Evolutionary conservation across 2,888 invertebrate genomes (phyloP).

Genomic region (Charanyca ferruginea): DNA sequence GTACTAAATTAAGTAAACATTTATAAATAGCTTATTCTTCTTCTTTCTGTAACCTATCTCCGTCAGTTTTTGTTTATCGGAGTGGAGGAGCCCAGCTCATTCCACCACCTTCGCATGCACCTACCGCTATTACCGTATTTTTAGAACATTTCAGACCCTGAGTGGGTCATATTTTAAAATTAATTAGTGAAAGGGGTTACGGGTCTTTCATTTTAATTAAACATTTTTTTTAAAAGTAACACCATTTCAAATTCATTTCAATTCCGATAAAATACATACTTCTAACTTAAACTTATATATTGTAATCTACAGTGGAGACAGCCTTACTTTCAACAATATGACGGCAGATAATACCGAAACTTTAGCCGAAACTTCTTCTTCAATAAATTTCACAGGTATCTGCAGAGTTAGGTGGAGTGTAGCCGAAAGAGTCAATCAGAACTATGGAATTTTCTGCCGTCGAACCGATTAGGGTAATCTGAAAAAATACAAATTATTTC

Average conservation of each 20-base stretch:
- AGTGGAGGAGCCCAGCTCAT: constrained; percentile 19
- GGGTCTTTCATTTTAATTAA: constrained; percentile 1
- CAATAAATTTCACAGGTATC: constrained; percentile 66
- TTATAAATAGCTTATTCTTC: constrained; percentile 20
- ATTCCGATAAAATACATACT: constrained; percentile 17
- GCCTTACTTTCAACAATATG: constrained; percentile 51
- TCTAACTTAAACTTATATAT: constrained; percentile 37
- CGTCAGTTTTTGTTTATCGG: neutral
- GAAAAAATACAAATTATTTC: constrained; percentile 46
- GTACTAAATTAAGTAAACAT: constrained; percentile 29
- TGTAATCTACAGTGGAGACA: constrained; percentile 36
- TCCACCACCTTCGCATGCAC: constrained; percentile 2
- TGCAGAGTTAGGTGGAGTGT: constrained; percentile 66
- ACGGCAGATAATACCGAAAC: constrained; percentile 31
- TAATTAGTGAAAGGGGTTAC: constrained; percentile 12
- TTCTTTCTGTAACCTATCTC: neutral
- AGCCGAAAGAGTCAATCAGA: constrained; percentile 75
- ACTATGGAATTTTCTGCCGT: constrained; percentile 69
- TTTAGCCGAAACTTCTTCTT: constrained; percentile 36
- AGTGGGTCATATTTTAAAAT: constrained; percentile 8
- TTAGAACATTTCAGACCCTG: constrained; percentile 12
- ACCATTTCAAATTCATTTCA: constrained; percentile 13
- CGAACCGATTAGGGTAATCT: constrained; percentile 73
- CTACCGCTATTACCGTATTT: neutral
- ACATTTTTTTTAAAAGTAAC: constrained; percentile 4